phyloP scores from a whole-genome alignment of 2,888 invertebrate genomes.

The Ophion ventricosus region DNA sequence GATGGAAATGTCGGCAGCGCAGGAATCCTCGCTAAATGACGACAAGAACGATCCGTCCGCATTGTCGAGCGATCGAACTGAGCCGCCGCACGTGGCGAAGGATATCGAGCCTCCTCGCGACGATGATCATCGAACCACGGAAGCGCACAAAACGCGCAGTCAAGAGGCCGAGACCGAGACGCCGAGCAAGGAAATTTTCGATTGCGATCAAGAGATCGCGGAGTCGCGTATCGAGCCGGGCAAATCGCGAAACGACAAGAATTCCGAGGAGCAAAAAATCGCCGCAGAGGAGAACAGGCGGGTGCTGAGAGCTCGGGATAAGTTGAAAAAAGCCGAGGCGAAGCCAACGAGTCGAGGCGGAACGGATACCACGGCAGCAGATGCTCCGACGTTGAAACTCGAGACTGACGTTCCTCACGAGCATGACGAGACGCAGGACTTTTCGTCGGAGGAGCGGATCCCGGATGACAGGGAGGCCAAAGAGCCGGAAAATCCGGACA shows the following conservation, averaged over 20 bases:
- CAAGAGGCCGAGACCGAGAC: constrained; percentile 30
- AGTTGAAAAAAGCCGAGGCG: constrained; percentile 72
- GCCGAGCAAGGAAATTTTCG: constrained; percentile 33
- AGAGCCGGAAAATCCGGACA: constrained; percentile 81
- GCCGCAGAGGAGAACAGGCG: constrained; percentile 74
- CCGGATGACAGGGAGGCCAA: constrained; percentile 46
- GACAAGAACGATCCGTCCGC: background rate
- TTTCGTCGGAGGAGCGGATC: constrained; percentile 55
- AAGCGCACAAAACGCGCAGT: constrained; percentile 26
- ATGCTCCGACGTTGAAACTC: constrained; percentile 53
- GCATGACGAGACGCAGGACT: constrained; percentile 42
- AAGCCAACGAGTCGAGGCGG: constrained; percentile 58
- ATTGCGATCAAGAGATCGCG: constrained; percentile 28
- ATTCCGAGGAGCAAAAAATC: constrained; percentile 70
- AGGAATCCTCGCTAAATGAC: background rate
- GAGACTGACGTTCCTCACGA: constrained; percentile 62
- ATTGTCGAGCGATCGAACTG: background rate
- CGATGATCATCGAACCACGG: constrained; percentile 2
- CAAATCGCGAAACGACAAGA: constrained; percentile 45
- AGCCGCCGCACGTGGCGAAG: background rate
- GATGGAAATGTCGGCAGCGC: background rate
- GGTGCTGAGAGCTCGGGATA: constrained; percentile 77
- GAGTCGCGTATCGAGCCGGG: constrained; percentile 33
- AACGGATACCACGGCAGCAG: constrained; percentile 56
- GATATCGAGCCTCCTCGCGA: background rate